Conservation (phyloP, 2,797 vertebrate species). For the Oophaga sylvatica region DNA sequence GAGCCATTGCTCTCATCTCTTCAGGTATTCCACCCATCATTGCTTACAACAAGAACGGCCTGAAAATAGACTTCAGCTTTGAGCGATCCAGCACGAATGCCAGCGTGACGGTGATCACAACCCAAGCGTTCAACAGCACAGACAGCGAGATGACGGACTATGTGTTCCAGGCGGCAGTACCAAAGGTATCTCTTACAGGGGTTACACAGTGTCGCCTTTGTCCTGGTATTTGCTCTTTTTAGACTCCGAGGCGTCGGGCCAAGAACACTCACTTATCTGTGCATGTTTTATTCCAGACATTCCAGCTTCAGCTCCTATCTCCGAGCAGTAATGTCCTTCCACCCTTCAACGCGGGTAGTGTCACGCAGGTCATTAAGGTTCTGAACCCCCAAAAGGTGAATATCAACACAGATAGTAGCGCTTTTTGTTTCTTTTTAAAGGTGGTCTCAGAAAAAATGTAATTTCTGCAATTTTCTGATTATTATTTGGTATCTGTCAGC, state of each 20-base stretch:
- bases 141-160: conserved; percentile 98
- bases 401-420: too few relatives aligned
- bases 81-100: conserved; percentile 96
- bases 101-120: conserved; percentile 95
- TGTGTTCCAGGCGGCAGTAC: conserved; percentile 99
- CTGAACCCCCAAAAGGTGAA: conserved; percentile 98
- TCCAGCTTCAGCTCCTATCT: conserved; percentile 99
- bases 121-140: conserved; percentile 95
- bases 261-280: background rate
- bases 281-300: conserved; percentile 80
- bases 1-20: conserved; percentile 12
- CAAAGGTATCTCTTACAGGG: conserved; percentile 84
- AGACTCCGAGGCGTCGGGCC: background rate
- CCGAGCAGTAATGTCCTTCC: conserved; percentile 97
- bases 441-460: background rate
- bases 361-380: conserved; percentile 98
- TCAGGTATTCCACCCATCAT: conserved; percentile 95
- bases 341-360: conserved; percentile 93
- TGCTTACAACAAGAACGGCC: conserved; percentile 97
- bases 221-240: background rate
- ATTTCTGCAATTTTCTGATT: too few relatives aligned
- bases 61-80: conserved; percentile 98
- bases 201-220: background rate
- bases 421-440: background rate
- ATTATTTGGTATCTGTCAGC: too few relatives aligned